phyloP scores from a whole-genome alignment of 2,113 vertebrate genomes.

The Callionymus lyra region DNA sequence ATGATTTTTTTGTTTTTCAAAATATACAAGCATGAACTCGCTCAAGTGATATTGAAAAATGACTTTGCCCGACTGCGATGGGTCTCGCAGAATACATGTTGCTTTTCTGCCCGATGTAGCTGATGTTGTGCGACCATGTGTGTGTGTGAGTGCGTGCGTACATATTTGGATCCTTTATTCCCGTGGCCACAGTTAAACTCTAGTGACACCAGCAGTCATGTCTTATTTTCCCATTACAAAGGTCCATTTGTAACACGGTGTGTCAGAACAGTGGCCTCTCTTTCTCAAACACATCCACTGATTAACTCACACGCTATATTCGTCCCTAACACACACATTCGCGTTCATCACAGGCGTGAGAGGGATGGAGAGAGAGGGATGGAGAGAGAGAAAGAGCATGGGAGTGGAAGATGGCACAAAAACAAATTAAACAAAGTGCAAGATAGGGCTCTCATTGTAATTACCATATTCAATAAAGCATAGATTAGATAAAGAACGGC shows the following conservation, averaged over 20 bases:
- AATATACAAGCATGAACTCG: conserved; percentile 7
- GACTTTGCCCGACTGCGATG: conserved; percentile 30
- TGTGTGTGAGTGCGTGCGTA: conserved; percentile 15
- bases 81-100: conserved; percentile 47
- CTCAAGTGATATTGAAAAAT: conserved; percentile 14
- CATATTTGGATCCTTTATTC: conserved; percentile 17
- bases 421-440: conserved; percentile 59
- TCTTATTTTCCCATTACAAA: conserved; percentile 59
- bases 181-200: conserved; percentile 46
- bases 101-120: conserved; percentile 43
- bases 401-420: conserved; percentile 42
- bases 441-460: conserved; percentile 65
- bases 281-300: conserved; percentile 29
- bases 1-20: too few relatives aligned
- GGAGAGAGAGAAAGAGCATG: conserved; percentile 11
- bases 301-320: conserved; percentile 28
- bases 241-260: conserved; percentile 47
- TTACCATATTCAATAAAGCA: conserved; percentile 65
- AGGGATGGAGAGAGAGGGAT: conserved; percentile 6
- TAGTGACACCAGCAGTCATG: conserved; percentile 56
- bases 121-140: conserved; percentile 29
- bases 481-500: conserved; percentile 57
- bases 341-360: conserved; percentile 5
- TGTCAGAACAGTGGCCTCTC: conserved; percentile 46
- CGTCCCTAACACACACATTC: conserved; percentile 3